phyloP scores from a whole-genome alignment of 2,888 invertebrate species.

The Mythimna impura region DNA sequence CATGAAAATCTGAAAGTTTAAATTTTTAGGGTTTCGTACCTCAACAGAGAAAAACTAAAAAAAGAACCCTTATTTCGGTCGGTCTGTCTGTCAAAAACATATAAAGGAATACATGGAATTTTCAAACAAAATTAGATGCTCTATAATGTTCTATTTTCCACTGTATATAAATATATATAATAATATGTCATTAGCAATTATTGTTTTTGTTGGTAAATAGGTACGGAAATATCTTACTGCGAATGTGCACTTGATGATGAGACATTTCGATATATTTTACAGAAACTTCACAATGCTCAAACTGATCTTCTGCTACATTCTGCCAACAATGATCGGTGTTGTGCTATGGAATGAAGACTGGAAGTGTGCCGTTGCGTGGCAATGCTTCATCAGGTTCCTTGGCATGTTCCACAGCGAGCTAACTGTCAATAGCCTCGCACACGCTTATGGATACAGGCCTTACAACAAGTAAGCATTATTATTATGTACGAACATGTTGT shows the following conservation, averaged over 20 bases:
- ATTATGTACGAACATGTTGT: constrained; percentile 20
- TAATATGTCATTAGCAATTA: too few relatives aligned
- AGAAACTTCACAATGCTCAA: constrained; percentile 93
- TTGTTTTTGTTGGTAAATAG: not conserved
- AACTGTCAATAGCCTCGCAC: constrained; percentile 96
- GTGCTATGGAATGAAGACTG: constrained; percentile 93
- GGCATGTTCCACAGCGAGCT: constrained; percentile 96
- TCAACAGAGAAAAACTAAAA: too few relatives aligned
- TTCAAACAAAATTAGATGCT: constrained; percentile 18
- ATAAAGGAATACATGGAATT: not conserved
- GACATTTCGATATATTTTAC: constrained; percentile 14
- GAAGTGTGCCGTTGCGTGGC: constrained; percentile 92
- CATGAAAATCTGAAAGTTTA: not conserved
- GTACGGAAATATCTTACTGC: not conserved
- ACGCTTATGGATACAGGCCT: constrained; percentile 92
- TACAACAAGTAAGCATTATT: constrained; percentile 83
- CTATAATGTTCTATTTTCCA: not conserved
- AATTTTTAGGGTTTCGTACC: too few relatives aligned
- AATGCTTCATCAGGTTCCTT: constrained; percentile 94
- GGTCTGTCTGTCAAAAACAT: too few relatives aligned
- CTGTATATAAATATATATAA: too few relatives aligned
- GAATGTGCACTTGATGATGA: not conserved
- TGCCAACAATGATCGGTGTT: constrained; percentile 93
- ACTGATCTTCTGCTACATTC: constrained; percentile 92
- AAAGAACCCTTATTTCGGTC: too few relatives aligned